Evolutionary conservation across 2,888 invertebrate genomes (phyloP), one percentile per base, ranked within the genome.

Genomic region (Frankliniella fusca): DNA sequence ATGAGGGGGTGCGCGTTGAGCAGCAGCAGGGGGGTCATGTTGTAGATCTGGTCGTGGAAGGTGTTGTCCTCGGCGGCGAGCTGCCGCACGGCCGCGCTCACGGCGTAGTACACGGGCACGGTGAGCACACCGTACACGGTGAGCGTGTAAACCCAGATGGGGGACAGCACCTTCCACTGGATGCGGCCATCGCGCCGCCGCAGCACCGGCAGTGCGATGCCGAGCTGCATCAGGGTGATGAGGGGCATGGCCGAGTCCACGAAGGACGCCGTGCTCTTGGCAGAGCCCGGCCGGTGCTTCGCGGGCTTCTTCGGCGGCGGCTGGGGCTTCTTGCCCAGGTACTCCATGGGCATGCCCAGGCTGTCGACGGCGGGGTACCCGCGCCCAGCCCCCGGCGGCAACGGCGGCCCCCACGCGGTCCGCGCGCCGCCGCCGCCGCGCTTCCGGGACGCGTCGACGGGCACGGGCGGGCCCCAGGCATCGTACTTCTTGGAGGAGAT

Each of bases 11-110:
- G 70, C 0, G 70, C 70, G 70, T 76, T 9, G 27, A 76, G 70
- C 70, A 76, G 27, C 70, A 76, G 70, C 70, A 76, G 70, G 9
- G 70, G 70, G 23, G 70, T 76, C 70, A 76, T 23, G 70, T 76
- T 76, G 70, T 76, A 76, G 70, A 76, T 76, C 70, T 76, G 70
- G 27, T 76, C 70, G 70, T 76, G 70, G 70, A 76, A 76, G 23
- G 70, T 76, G 70, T 27, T 76, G 23, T 76, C 10, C 70, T 76
- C 27, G 70, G 23, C n/a, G 70, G 70, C n/a, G 23, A 76, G 70
- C 70, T 76, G 70, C 27, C 70, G 70, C 27, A 76, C 23, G 23
- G 70, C 70, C 23, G 70, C 70, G 70, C 27, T 76, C 23, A 27
- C 70, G 11, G 70, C 70, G 70, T 76, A 76, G 27, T 3, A 27